Evolutionary conservation across 2,888 invertebrate genomes (phyloP).

Genomic region (Amblyjoppa proteus): DNA sequence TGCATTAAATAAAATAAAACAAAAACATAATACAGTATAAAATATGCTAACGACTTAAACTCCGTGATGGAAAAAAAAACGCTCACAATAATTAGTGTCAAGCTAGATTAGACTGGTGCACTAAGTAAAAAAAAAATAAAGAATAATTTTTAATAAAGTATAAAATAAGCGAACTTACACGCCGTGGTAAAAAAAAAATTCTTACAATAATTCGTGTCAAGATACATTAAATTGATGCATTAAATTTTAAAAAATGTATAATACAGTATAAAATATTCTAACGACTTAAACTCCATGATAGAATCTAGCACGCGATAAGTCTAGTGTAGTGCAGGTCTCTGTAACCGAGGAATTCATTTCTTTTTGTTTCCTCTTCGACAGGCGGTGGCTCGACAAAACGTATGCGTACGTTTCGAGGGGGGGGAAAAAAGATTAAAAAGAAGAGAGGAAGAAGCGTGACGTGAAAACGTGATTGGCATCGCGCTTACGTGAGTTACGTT

Average conservation of each 20-base stretch:
- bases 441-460: conserved; percentile 50
- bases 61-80: neutral
- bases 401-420: neutral
- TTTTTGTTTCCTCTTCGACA: conserved; percentile 8
- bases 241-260: neutral
- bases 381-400: conserved; percentile 2
- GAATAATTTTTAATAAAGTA: neutral
- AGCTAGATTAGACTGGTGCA: conserved; percentile 25
- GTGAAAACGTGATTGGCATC: conserved; percentile 53
- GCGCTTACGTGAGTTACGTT: conserved; percentile 56
- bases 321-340: conserved; percentile 1
- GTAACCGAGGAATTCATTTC: neutral
- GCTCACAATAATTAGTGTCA: neutral
- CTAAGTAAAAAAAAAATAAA: neutral
- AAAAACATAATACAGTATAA: conserved; percentile 8
- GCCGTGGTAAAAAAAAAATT: neutral
- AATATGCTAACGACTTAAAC: conserved; percentile 19
- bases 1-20: neutral
- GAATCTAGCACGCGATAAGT: conserved; percentile 13
- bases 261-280: conserved; percentile 16
- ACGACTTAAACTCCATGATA: conserved; percentile 17
- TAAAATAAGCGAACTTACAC: neutral
- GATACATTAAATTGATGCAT: conserved; percentile 12
- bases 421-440: neutral
- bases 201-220: neutral